These are phyloP conservation scores for Cydia strobilella DNA, from an alignment of 1,140 invertebrate genomes.

Conservation along the genomic window DNA sequence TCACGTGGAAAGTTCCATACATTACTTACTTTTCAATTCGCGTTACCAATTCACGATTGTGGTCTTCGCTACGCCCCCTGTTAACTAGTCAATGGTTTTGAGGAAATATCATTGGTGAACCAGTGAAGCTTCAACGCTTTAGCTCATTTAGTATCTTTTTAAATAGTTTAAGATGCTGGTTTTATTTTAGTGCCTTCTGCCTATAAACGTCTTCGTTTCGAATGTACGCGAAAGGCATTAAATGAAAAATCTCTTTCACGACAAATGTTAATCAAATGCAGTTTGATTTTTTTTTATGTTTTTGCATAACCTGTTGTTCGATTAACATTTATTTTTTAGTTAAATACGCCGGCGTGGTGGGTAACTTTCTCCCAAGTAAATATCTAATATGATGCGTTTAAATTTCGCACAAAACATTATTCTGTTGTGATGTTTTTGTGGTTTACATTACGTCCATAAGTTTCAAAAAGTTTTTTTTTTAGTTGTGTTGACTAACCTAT, in stretches of 20 bases:
- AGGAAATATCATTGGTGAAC: slow-evolving; percentile 50
- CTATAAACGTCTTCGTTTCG: slow-evolving; percentile 6
- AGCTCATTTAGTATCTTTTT: slow-evolving; percentile 57
- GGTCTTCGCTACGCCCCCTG: slow-evolving; percentile 42
- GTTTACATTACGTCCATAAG: not conserved
- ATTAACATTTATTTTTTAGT: slow-evolving; percentile 54
- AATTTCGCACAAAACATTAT: slow-evolving; percentile 10
- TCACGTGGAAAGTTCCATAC: not conserved
- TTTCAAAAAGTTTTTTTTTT: not conserved
- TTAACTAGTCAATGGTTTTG: slow-evolving; percentile 72
- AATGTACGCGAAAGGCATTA: slow-evolving; percentile 49
- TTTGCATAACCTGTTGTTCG: slow-evolving; percentile 45
- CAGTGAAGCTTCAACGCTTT: slow-evolving; percentile 53
- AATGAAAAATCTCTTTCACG: slow-evolving; percentile 42
- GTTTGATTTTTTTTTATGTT: slow-evolving; percentile 33
- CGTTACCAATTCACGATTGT: not conserved
- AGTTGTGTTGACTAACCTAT: not conserved
- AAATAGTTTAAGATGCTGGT: slow-evolving; percentile 44
- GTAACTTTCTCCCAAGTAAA: slow-evolving; percentile 34
- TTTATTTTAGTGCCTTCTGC: slow-evolving; percentile 50
- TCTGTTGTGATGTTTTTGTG: not conserved
- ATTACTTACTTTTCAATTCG: not conserved
- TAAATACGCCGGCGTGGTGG: slow-evolving; percentile 48
- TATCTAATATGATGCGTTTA: not conserved
- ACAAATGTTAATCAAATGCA: slow-evolving; percentile 46